Percentiles rank a stretch among this genome's conserved stretches.
phyloP scores from a whole-genome alignment of 2,113 vertebrate species.

The Pungitius pungitius region DNA sequence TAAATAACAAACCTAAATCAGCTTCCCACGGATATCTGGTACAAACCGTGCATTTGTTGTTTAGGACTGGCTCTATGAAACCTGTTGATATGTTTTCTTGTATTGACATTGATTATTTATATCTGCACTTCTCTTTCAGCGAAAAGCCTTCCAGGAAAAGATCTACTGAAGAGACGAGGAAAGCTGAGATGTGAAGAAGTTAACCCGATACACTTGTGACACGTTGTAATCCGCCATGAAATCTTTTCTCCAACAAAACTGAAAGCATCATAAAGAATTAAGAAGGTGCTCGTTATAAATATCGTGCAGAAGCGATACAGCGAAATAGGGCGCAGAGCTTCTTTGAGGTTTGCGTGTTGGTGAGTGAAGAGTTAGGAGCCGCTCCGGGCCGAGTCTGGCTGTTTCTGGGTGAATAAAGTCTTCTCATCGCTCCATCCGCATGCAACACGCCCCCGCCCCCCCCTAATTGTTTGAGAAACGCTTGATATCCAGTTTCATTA shows the following conservation, averaged over 20 bases:
- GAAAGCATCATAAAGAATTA: not conserved
- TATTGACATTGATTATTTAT: not conserved
- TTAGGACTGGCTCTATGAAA: not conserved
- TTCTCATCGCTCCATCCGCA: conserved; percentile 8
- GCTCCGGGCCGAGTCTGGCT: not conserved
- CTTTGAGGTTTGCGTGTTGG: not conserved
- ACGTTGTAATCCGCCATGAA: not conserved
- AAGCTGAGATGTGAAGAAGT: not conserved
- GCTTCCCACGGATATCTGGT: not conserved
- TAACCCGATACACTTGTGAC: not conserved
- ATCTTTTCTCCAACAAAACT: not conserved
- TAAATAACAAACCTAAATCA: not conserved
- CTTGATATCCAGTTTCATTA: not conserved
- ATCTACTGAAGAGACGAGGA: not conserved
- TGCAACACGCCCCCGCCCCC: too few species aligned
- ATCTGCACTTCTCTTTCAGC: not conserved
- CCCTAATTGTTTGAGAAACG: not conserved
- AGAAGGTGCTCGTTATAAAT: not conserved
- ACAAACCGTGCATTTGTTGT: not conserved
- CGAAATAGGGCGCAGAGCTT: too few species aligned
- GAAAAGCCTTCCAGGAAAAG: not conserved
- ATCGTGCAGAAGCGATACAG: too few species aligned
- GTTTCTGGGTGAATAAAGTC: conserved; percentile 44
- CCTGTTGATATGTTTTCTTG: not conserved
- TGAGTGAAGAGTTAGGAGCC: not conserved